Evolutionary conservation across 2,797 vertebrate species (phyloP).

Genomic region (Cheirogaleus major): DNA sequence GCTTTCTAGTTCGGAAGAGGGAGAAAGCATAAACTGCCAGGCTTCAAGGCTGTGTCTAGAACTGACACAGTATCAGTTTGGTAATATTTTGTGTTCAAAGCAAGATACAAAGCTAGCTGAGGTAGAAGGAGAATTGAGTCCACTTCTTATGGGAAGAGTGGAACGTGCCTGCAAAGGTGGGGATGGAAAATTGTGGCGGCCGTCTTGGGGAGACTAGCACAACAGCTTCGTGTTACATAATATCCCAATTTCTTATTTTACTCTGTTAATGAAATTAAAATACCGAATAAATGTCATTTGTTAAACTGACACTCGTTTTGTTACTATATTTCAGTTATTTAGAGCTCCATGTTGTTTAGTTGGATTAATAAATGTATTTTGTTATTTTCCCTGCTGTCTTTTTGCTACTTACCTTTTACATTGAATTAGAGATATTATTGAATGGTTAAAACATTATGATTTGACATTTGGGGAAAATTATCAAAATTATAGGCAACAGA

Average conservation of each 20-base stretch:
- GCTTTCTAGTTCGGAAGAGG: not conserved
- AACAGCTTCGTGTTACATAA: not conserved
- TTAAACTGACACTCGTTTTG: not conserved
- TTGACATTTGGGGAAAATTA: constrained; percentile 4
- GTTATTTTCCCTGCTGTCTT: not conserved
- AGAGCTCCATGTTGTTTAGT: not conserved
- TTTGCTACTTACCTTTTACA: constrained; percentile 20
- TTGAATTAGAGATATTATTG: constrained; percentile 9
- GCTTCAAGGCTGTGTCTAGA: not conserved
- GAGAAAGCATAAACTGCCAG: not conserved
- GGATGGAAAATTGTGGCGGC: not conserved
- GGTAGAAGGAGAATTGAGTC: not conserved
- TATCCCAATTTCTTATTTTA: not conserved
- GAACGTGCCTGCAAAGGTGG: not conserved
- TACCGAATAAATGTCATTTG: not conserved
- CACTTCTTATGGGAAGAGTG: not conserved
- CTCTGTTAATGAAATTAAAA: not conserved
- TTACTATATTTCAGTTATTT: not conserved
- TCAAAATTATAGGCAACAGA: not conserved
- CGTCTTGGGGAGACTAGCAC: not conserved
- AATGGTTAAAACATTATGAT: not conserved
- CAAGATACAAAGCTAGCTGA: not conserved
- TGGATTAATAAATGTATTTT: not conserved
- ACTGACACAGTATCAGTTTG: not conserved
- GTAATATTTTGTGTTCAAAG: not conserved